Evolutionary conservation across 2,113 vertebrate genomes (phyloP).

Genomic region (Peromyscus polionotus): DNA sequence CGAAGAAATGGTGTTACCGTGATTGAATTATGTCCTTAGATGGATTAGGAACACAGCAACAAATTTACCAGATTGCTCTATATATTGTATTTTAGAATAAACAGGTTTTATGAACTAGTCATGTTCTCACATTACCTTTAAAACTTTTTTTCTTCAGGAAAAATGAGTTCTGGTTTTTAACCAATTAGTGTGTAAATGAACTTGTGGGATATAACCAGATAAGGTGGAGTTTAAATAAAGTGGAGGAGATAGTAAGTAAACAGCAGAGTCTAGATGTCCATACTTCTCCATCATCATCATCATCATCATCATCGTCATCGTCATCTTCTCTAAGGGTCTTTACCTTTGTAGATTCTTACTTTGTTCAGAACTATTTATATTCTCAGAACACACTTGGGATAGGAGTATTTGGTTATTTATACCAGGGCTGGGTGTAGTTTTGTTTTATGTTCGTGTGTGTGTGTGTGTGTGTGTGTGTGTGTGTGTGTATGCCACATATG

Average conservation of each 20-base stretch:
- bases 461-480: not conserved
- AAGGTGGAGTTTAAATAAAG: conserved; percentile 14
- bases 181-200: not conserved
- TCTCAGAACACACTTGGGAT: not conserved
- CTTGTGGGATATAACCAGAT: not conserved
- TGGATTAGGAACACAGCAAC: not conserved
- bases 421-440: not conserved
- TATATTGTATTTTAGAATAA: not conserved
- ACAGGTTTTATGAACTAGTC: conserved; percentile 49
- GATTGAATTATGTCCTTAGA: not conserved
- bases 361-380: conserved; percentile 48
- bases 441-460: not conserved
- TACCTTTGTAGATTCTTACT: conserved; percentile 5
- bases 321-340: not conserved
- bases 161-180: conserved; percentile 43
- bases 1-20: not conserved
- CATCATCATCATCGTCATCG: not conserved
- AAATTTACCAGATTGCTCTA: not conserved
- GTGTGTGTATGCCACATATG: no score
- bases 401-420: conserved; percentile 44
- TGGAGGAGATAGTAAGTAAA: not conserved
- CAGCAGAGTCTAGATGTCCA: not conserved
- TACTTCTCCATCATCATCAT: not conserved
- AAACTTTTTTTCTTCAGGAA: not conserved
- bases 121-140: conserved; percentile 32